phyloP scores from a whole-genome alignment of 2,888 invertebrate species.

The Troides oblongomaculatus region DNA sequence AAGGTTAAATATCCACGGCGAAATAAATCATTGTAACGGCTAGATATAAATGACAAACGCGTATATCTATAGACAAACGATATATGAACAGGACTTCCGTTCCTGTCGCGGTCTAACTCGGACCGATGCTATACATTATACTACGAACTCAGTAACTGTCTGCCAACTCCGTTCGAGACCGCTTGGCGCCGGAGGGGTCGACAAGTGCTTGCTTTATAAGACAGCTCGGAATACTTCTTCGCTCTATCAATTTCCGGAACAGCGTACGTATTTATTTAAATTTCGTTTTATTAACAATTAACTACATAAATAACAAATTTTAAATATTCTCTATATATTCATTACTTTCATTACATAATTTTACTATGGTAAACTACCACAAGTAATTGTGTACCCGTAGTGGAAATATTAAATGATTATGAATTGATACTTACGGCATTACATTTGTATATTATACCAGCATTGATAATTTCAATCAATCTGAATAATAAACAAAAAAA shows the following conservation, averaged over 20 bases:
- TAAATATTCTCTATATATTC: too few species aligned
- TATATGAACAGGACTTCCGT: conserved; percentile 1
- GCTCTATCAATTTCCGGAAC: background rate
- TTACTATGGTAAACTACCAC: too few species aligned
- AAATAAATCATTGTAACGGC: background rate
- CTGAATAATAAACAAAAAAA: background rate
- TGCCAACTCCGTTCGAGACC: conserved; percentile 7
- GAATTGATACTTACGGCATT: background rate
- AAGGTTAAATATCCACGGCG: background rate
- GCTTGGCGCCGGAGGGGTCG: conserved; percentile 6
- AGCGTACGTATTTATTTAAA: background rate
- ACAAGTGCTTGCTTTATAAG: conserved; percentile 4
- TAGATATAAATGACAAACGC: background rate
- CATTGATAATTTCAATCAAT: background rate
- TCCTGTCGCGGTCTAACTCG: conserved; percentile 1
- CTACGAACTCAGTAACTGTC: background rate
- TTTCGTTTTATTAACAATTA: background rate
- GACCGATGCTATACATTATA: conserved; percentile 5
- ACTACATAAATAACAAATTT: too few species aligned
- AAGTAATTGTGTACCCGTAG: too few species aligned
- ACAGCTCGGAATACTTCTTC: background rate
- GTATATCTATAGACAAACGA: background rate
- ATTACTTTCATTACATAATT: too few species aligned
- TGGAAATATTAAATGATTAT: too few species aligned
- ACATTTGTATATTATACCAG: background rate